phyloP scores from a whole-genome alignment of 1,140 invertebrate genomes.

The roundworm (Caenorhabditis elegans) region WBcel235 BX284602.5:5900501-5901000 shows the following conservation, averaged over 20 bases:
- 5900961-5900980: too few species aligned
- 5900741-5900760: background rate
- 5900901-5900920: conserved; percentile 26
- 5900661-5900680: background rate
- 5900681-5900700: background rate
- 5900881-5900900: conserved; percentile 11
- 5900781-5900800: background rate
- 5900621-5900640: background rate
- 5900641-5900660: conserved; percentile 6
- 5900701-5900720: background rate
- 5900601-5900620: background rate
- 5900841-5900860: background rate
- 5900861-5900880: background rate
- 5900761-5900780: conserved; percentile 13
- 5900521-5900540: background rate
- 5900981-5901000: background rate
- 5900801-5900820: background rate
- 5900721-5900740: background rate
- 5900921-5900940: background rate
- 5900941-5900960: too few species aligned
- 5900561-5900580: background rate
- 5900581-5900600: background rate
- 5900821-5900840: background rate
- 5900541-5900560: background rate
- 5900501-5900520: background rate